Evolutionary conservation across 2,113 vertebrate species (phyloP).

Genomic region (Bambusicola thoracicus): DNA sequence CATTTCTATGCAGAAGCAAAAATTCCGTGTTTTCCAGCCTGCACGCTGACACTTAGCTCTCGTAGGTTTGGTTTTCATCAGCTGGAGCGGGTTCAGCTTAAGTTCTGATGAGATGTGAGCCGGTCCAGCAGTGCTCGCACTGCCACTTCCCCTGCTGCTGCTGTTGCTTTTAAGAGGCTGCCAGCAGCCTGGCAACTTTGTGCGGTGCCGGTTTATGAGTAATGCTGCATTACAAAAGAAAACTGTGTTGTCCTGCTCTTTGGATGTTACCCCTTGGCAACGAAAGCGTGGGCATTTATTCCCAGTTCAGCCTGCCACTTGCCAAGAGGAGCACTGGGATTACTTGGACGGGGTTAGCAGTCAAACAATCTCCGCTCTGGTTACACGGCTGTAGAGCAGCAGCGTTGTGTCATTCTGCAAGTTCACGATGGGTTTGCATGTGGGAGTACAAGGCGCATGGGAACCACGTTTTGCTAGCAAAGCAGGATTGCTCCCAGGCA

Average conservation of each 20-base stretch:
- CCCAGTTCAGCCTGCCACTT: background rate
- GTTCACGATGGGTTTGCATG: conserved; percentile 46
- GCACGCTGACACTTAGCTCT: background rate
- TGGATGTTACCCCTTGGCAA: conserved; percentile 1
- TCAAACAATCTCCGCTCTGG: background rate
- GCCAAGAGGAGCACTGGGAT: conserved; percentile 13
- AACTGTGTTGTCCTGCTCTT: background rate
- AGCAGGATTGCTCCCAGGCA: conserved; percentile 24
- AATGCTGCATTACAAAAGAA: background rate
- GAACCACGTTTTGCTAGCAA: conserved; percentile 30
- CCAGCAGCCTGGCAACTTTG: background rate
- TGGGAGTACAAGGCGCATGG: conserved; percentile 31
- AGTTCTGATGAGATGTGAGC: conserved; percentile 25
- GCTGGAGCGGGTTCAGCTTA: background rate
- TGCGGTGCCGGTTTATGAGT: background rate
- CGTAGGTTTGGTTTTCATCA: background rate
- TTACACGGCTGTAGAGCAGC: conserved; percentile 8
- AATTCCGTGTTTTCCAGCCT: background rate
- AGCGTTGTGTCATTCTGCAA: background rate
- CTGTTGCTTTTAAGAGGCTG: conserved; percentile 7
- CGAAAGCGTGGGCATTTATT: conserved; percentile 6
- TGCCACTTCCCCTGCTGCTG: background rate
- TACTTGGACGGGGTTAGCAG: conserved; percentile 3
- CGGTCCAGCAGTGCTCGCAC: background rate
- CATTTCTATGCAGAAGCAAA: conserved; percentile 32